Base-by-base conservation (phyloP, 2,888 invertebrate genomes). In the Caenorhabditis sp. region DNA sequence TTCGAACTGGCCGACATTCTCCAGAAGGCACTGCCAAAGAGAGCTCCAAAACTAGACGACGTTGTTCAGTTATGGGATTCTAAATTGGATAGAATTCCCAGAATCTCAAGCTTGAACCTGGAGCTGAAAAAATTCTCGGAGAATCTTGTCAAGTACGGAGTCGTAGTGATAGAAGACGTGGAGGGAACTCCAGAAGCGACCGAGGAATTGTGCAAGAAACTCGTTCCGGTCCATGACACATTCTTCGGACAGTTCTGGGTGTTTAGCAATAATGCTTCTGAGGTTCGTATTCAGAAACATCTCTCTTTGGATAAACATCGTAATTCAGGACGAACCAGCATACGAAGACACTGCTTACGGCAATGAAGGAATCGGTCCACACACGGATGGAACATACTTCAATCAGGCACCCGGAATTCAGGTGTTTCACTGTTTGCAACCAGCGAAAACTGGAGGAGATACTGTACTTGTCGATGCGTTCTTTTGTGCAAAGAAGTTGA, bases 361-460 rank as follows among this genome's bases (percentile, higher is more conserved):
- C 0, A 94, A 94, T 65, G 92, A 94, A 2, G 94, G 94, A 18
- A 92, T 96, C 0, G 95, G 94, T 2, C 93, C 94, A 0, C 96
- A 96, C 89, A 95, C 94, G 2, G 96, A 96, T 90, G 95, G 94
- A 69, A 95, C 95, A 0, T 96, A 96, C 89, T 95, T 95, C 86
- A 94, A 94, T 65, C 95, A 95, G 91, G 94, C 95, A 0, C 94
- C 95, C 60, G 95, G 95, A 22, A 89, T 89, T 56, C 89, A 89
- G 68, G 93, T 94, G 3, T 94, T 95, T 67, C 95, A 95, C 89
- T 94, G 94, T 85, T 90, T 94, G 28, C 89, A 93, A 61, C 93
- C 94, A 62, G 93, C 94, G 11, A 94, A 94, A 0, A 92, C 88
- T 4, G 96, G 96, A 0, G 96, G 96, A 0, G 94, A 95, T 84